phyloP scores from a whole-genome alignment of 2,888 invertebrate genomes.

The Melieria picta region DNA sequence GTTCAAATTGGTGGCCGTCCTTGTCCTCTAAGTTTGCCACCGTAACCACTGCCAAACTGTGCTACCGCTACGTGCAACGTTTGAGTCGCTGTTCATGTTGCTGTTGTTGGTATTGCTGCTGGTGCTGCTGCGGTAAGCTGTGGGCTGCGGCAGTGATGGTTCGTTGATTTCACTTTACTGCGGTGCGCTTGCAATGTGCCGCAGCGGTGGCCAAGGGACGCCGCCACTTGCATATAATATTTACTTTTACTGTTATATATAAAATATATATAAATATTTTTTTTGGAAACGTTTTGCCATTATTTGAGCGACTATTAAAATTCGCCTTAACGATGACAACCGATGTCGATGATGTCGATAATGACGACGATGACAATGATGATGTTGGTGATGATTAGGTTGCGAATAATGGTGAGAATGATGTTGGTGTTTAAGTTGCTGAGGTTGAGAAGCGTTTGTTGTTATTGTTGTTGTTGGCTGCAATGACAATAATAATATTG shows the following conservation, averaged over 20 bases:
- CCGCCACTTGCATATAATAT: conserved; percentile 20
- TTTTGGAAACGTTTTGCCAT: conserved; percentile 26
- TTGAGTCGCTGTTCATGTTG: no score
- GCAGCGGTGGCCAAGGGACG: neutral
- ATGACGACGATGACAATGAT: conserved; percentile 4
- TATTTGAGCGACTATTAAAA: conserved; percentile 38
- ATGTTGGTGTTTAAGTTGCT: no score
- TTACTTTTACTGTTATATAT: conserved; percentile 27
- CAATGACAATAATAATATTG: no score
- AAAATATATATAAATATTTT: no score
- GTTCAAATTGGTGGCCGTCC: conserved; percentile 17
- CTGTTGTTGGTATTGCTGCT: neutral
- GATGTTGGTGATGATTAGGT: conserved; percentile 1
- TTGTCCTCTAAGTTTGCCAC: no score
- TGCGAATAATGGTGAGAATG: no score
- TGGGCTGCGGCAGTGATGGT: conserved; percentile 30
- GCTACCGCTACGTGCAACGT: no score
- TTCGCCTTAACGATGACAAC: conserved; percentile 46
- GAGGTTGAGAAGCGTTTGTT: no score
- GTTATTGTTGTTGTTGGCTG: no score
- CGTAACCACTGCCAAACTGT: no score
- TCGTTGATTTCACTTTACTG: conserved; percentile 27
- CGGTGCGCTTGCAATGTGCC: neutral
- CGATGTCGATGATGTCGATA: conserved; percentile 18
- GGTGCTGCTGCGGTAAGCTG: conserved; percentile 21